Base-by-base conservation (phyloP, 2,888 invertebrate species). In the Stegophylla sp. region DNA sequence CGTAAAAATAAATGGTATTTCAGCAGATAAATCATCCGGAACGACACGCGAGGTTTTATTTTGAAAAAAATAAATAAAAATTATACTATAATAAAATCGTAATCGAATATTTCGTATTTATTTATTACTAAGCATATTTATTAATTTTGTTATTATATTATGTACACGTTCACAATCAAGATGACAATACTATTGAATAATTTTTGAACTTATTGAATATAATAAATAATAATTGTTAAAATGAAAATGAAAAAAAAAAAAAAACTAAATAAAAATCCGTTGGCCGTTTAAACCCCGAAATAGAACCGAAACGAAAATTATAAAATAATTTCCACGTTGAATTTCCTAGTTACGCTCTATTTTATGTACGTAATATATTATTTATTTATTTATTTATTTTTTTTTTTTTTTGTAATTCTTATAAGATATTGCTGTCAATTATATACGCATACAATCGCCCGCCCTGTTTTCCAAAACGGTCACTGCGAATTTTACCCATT, bases 81-180 rank as follows among this genome's bases (percentile, higher is more conserved):
- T n/a, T n/a, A n/a, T n/a, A n/a, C n/a, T n/a, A n/a, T n/a, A n/a
- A n/a, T n/a, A n/a, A n/a, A 53, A 34, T 34, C 51, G 9, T 15
- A 34, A 53, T 34, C 20, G 5, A 71, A 67, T 26, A 3, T 48
- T 41, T 64, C 20, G 34, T 5, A 34, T 34, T 34, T 3, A 5
- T 34, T 34, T 34, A 7, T 34, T 3, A n/a, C n/a, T n/a, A 17
- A 23, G n/a, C n/a, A 10, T 23, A 17, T 28, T 53, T 69, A 3
- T 20, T 72, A 23, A 17, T 34, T 15, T n/a, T 20, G 48, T 51
- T 51, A 74, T 20, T 48, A 63, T 74, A 45, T 45, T 12, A 72
- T 45, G 23, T 59, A 75, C 76, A 75, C 76, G 66, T 67, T 67
- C 43, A 77, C 77, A 77, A 77, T 77, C 77, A 77, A 77, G 59